These are phyloP conservation scores for Cichladusa arquata DNA, from an alignment of 2,113 vertebrate species.

Conservation along the genomic window DNA sequence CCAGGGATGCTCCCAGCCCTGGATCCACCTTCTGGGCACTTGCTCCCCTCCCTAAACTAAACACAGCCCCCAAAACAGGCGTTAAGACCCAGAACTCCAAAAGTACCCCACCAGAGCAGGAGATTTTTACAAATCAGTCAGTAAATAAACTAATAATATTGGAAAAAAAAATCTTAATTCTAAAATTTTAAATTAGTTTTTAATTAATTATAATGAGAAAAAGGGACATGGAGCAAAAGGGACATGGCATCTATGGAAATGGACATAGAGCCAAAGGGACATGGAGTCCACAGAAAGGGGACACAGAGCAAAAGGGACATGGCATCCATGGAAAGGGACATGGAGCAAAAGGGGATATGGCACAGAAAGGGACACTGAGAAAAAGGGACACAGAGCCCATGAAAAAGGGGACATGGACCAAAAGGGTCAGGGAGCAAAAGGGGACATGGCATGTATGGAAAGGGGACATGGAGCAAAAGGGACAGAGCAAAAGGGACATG, in stretches of 20 bases:
- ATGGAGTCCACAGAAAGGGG: neutral
- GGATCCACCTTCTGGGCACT: fast-evolving
- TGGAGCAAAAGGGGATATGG: neutral
- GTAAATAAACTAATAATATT: neutral
- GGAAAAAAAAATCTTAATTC: fast-evolving
- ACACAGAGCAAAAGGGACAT: too few species aligned
- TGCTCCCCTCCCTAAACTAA: fast-evolving
- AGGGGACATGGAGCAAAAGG: too few species aligned
- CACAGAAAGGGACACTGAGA: neutral
- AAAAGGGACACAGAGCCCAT: neutral
- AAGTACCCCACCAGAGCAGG: fast-evolving
- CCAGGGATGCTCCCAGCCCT: neutral
- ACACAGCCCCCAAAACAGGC: too few species aligned
- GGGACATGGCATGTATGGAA: too few species aligned
- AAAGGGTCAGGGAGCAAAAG: too few species aligned
- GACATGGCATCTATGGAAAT: too few species aligned
- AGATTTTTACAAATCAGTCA: too few species aligned
- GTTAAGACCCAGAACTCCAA: fast-evolving
- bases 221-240: neutral
- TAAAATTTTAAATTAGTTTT: neutral
- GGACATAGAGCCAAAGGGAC: neutral
- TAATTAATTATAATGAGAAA: neutral
- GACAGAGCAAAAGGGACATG: too few species aligned
- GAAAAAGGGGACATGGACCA: too few species aligned
- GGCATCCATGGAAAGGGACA: too few species aligned